A percentile compares a stretch with the other conserved stretches of the same genome.
phyloP scores from a whole-genome alignment of 2,797 vertebrate genomes.

The Trachurus trachurus region DNA sequence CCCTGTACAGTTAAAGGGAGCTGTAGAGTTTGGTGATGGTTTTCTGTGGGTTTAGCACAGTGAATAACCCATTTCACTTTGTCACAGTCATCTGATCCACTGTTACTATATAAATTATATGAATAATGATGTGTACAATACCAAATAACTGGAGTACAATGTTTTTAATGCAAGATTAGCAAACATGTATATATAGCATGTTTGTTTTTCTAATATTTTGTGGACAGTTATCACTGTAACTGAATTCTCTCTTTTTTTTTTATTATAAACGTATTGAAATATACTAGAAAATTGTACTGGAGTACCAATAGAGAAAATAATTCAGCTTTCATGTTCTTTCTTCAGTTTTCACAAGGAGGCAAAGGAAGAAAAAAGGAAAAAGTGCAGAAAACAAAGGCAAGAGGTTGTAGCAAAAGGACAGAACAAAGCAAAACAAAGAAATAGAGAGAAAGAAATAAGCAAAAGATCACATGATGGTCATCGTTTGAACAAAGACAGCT shows the following conservation, averaged over 20 bases:
- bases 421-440: not conserved
- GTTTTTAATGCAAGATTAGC: too few species aligned
- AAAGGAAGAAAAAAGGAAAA: not conserved
- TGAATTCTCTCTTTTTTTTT: too few species aligned
- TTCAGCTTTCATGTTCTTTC: not conserved
- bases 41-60: too few species aligned
- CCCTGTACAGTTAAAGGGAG: not conserved
- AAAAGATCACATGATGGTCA: not conserved
- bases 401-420: not conserved
- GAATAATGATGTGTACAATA: too few species aligned
- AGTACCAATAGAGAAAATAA: not conserved
- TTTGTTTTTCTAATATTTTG: not conserved
- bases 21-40: too few species aligned
- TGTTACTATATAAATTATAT: too few species aligned
- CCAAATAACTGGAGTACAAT: too few species aligned
- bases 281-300: too few species aligned
- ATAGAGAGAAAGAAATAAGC: not conserved
- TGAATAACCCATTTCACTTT: too few species aligned
- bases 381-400: not conserved
- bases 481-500: constrained; percentile 30
- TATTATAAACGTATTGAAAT: too few species aligned
- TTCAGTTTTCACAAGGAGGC: not conserved
- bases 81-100: too few species aligned
- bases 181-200: too few species aligned
- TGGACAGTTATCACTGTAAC: not conserved